These are phyloP conservation scores for Stenodema calcarata DNA, from an alignment of 2,888 invertebrate species.

Conservation along the genomic window DNA sequence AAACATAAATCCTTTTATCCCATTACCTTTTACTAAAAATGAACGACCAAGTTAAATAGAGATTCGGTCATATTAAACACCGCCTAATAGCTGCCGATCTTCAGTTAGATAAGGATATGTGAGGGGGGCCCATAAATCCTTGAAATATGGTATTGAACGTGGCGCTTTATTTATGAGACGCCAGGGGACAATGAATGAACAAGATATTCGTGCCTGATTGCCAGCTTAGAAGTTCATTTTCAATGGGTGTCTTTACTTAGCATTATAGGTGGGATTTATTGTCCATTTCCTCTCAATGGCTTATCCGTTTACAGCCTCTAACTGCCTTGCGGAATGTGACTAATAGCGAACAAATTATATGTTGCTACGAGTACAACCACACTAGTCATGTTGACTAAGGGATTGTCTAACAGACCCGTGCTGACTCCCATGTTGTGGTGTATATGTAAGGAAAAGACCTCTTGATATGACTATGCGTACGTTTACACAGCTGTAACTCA, in stretches of 20 bases:
- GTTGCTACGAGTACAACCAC: not conserved
- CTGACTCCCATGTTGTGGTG: not conserved
- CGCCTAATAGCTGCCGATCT: slow-evolving; percentile 42
- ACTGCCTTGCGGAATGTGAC: not conserved
- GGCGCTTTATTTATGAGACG: slow-evolving; percentile 37
- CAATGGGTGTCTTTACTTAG: slow-evolving; percentile 20
- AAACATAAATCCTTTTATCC: slow-evolving; percentile 35
- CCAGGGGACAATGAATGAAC: slow-evolving; percentile 40
- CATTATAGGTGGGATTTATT: not conserved
- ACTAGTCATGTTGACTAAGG: not conserved
- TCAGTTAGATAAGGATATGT: not conserved
- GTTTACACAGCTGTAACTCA: too few species aligned
- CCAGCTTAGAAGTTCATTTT: slow-evolving; percentile 15
- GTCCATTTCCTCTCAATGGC: not conserved
- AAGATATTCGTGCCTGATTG: slow-evolving; percentile 42
- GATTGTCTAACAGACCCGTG: not conserved
- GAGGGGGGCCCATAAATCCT: slow-evolving; percentile 32
- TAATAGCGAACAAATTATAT: not conserved
- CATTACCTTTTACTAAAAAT: slow-evolving; percentile 29
- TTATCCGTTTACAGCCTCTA: slow-evolving; percentile 2
- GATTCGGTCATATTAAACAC: slow-evolving; percentile 26
- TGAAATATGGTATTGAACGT: slow-evolving; percentile 29
- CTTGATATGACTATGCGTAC: too few species aligned
- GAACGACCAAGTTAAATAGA: slow-evolving; percentile 38
- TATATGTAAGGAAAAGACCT: too few species aligned